Evolutionary conservation across 2,888 invertebrate genomes (phyloP).

Genomic region (Galeruca laticollis): DNA sequence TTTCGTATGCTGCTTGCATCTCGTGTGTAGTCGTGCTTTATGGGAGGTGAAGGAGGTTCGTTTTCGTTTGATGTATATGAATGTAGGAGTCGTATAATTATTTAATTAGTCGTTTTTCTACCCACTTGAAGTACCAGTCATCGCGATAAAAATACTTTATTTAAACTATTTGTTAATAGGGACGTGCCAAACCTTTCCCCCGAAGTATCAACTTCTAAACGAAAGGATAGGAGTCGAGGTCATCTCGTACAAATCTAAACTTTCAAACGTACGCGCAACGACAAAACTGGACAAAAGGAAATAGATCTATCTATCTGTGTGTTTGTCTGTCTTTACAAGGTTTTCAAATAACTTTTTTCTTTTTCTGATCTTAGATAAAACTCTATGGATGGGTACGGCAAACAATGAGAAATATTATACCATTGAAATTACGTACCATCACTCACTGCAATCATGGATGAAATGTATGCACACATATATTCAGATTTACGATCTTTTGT

Average conservation of each 20-base stretch:
- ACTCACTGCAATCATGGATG: not conserved
- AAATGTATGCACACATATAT: not conserved
- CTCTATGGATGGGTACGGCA: conserved; percentile 9
- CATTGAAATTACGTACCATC: conserved; percentile 6
- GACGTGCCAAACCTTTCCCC: too few relatives aligned
- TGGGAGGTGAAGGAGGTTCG: too few relatives aligned
- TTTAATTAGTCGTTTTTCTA: conserved; percentile 31
- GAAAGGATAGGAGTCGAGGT: conserved; percentile 22
- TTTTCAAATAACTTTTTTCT: conserved; percentile 1
- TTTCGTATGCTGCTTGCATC: conserved; percentile 6
- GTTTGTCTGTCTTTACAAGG: conserved; percentile 3
- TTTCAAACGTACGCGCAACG: conserved; percentile 8
- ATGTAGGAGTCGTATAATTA: conserved; percentile 23
- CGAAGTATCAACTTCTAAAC: not conserved
- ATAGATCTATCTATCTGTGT: not conserved
- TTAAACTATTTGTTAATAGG: too few relatives aligned
- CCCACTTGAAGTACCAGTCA: conserved; percentile 21
- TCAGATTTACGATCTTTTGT: conserved; percentile 3
- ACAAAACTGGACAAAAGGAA: conserved; percentile 17
- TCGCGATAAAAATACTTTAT: too few relatives aligned
- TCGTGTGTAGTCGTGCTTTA: not conserved
- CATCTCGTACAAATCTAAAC: conserved; percentile 18
- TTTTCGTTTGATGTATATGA: conserved; percentile 6
- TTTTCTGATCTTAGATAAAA: conserved; percentile 11
- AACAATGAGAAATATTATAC: conserved; percentile 11